phyloP scores from a whole-genome alignment of 2,113 vertebrate species.

The Regulus satrapa region DNA sequence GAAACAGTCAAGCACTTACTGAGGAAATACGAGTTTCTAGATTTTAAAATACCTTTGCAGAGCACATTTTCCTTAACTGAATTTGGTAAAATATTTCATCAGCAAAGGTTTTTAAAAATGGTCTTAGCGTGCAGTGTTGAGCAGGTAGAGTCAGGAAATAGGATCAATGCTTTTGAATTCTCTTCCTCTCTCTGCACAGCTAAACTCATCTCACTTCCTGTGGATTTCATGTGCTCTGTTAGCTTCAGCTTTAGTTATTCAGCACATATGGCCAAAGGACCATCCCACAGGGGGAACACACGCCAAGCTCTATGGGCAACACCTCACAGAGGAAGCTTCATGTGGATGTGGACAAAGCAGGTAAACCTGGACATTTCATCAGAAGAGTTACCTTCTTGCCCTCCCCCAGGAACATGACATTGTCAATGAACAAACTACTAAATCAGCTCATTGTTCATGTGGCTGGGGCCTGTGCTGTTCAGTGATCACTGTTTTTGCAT shows the following conservation, averaged over 20 bases:
- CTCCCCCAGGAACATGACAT: background rate
- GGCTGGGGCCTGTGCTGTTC: background rate
- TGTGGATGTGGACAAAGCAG: background rate
- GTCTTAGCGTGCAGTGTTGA: background rate
- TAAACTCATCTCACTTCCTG: background rate
- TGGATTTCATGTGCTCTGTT: accelerated
- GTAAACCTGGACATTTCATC: background rate
- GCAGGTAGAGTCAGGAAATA: background rate
- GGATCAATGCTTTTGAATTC: background rate
- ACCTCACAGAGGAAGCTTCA: background rate
- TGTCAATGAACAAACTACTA: background rate
- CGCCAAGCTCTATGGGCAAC: accelerated
- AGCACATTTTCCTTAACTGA: background rate
- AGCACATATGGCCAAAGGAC: background rate
- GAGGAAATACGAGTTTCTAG: background rate
- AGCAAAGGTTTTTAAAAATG: background rate
- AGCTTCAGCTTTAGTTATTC: background rate
- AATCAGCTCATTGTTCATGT: background rate
- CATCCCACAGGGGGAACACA: background rate
- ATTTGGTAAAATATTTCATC: background rate
- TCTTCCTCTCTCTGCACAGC: background rate
- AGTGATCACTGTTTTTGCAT: background rate
- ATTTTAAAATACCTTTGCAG: background rate
- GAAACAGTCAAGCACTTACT: background rate
- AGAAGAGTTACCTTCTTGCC: background rate